Conservation (phyloP, 2,797 vertebrate species). For the Pipistrellus kuhlii region DNA sequence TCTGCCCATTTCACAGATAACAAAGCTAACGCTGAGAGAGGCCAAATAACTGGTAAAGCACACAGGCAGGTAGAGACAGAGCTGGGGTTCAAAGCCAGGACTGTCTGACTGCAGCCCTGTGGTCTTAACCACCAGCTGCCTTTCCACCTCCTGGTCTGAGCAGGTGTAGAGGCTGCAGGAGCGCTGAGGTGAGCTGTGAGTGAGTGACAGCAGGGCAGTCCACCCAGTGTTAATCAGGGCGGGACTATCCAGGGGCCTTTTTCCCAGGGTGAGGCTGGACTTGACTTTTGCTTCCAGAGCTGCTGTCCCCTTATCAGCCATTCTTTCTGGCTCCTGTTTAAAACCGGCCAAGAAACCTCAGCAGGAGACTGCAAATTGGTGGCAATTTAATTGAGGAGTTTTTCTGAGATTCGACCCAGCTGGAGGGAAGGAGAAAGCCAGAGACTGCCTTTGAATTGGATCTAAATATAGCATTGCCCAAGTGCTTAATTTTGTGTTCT, state of each 20-base stretch:
- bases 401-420: slow-evolving; percentile 53
- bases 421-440: slow-evolving; percentile 32
- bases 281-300: slow-evolving; percentile 1
- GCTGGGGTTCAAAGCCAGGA: not conserved
- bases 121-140: not conserved
- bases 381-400: slow-evolving; percentile 50
- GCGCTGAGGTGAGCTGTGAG: not conserved
- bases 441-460: slow-evolving; percentile 34
- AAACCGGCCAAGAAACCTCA: not conserved
- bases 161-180: not conserved
- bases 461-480: slow-evolving; percentile 62
- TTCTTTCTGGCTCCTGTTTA: not conserved
- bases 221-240: not conserved
- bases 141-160: not conserved
- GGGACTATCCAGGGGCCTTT: not conserved
- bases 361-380: slow-evolving; percentile 17
- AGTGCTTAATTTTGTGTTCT: not conserved
- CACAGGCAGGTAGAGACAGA: not conserved
- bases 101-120: not conserved
- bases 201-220: not conserved
- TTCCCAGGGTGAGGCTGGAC: not conserved
- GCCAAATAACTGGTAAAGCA: not conserved
- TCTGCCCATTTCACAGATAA: not conserved
- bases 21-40: not conserved
- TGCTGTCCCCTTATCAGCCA: not conserved